phyloP scores from a whole-genome alignment of 2,113 vertebrate species.

The Boleophthalmus pectinirostris region DNA sequence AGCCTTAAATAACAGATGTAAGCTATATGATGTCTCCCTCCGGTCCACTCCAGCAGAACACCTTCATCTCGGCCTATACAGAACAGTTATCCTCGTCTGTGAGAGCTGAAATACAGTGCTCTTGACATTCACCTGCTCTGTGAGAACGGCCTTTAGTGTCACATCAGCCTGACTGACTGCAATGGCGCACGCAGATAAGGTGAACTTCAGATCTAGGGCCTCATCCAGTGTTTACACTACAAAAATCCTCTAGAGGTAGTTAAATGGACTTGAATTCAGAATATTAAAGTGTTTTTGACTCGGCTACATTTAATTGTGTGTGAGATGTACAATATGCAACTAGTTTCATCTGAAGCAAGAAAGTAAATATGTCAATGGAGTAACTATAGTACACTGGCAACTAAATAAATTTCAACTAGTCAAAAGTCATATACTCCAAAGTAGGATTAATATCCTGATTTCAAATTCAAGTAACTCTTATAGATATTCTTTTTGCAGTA shows the following conservation, averaged over 20 bases:
- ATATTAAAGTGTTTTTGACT: not conserved
- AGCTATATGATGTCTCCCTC: not conserved
- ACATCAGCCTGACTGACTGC: constrained; percentile 47
- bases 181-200: constrained; percentile 34
- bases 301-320: not conserved
- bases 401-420: not conserved
- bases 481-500: not conserved
- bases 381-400: not conserved
- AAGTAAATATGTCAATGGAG: not conserved
- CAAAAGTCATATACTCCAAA: too few relatives aligned
- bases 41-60: constrained; percentile 26
- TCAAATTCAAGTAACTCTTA: not conserved
- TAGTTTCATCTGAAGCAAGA: not conserved
- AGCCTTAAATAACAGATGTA: constrained; percentile 3
- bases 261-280: not conserved
- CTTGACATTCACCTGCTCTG: constrained; percentile 37
- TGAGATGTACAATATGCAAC: not conserved
- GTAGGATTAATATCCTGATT: not conserved
- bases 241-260: not conserved
- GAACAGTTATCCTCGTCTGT: constrained; percentile 32
- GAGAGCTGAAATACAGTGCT: constrained; percentile 48
- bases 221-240: not conserved
- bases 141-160: constrained; percentile 51
- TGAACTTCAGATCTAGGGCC: not conserved
- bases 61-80: constrained; percentile 37